Base-by-base conservation (phyloP, 2,113 vertebrate species). In the Percina caprodes region DNA sequence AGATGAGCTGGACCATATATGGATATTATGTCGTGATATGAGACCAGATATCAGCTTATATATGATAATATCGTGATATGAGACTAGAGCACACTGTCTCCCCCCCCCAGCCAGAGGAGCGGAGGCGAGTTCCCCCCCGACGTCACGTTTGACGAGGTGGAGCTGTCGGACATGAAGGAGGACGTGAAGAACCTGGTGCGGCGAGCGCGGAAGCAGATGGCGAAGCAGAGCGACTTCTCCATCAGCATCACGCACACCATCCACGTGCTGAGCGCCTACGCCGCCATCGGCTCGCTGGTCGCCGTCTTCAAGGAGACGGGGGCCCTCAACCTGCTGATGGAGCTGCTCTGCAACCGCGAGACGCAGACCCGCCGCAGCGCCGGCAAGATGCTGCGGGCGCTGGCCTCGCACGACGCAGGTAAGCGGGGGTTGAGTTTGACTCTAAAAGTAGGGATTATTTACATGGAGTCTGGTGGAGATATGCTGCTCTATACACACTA, bases 211-310 rank as follows among this genome's bases (percentile, higher is more conserved):
- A 94, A 95, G 72, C 97, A 98, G 91, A 94, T 97, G 96, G 90
- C 93, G 4, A 94, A 96, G 82, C 88, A 92, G 52, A 94, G 93
- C 0, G 94, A 95, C 49, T 92, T 94, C 65, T 93, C 94, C 66
- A 82, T 96, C n/a, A 95, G 96, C 79, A 89, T 98, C 78, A 96
- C 97, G 0, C 96, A 97, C 93, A 99, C 97, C 75, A 94, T 99
- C 86, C 96, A 96, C 0, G 97, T 99, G 91, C 95, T 99, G 81
- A 98, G 97, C 0, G 97, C 97, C 65, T 99, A 99, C 0, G 97
- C 98, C 85, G 90, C 95, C 93, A 99, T 99, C 1, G 96, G 96
- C 55, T 95, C 97, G 0, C 95, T 99, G 75, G 96, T 96, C 0
- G 92, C 96, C 0, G 96, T 97, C 82, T 99, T 99, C 90, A 96